Percentiles rank a stretch among this genome's conserved stretches.
Conservation (phyloP, 2,888 invertebrate species). For the Malthinus seriepunctatus region DNA sequence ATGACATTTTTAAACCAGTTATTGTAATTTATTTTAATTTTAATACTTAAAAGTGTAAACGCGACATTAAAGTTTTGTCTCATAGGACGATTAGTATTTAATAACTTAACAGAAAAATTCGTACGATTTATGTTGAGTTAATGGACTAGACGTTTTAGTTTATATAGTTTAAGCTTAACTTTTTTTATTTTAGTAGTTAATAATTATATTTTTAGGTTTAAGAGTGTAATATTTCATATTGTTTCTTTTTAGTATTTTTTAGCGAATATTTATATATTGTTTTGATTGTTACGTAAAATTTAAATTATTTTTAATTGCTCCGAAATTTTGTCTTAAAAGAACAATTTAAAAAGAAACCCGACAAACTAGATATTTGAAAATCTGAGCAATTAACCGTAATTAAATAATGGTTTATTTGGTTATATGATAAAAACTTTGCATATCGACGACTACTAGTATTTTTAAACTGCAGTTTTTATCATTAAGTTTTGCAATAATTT, state of each 20-base stretch:
- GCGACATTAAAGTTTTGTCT: background rate
- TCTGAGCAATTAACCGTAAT: slow-evolving; percentile 27
- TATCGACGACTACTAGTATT: background rate
- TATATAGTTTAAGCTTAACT: slow-evolving; percentile 47
- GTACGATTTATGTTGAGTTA: slow-evolving; percentile 35
- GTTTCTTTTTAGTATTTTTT: slow-evolving; percentile 46
- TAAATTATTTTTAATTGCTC: slow-evolving; percentile 36
- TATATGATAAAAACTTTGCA: slow-evolving; percentile 24
- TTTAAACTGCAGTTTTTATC: slow-evolving; percentile 24
- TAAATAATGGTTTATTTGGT: slow-evolving; percentile 23
- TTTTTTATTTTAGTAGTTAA: slow-evolving; percentile 47
- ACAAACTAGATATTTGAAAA: slow-evolving; percentile 9
- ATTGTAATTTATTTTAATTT: slow-evolving; percentile 24
- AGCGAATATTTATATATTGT: slow-evolving; percentile 53
- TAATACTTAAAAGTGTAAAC: slow-evolving; percentile 18
- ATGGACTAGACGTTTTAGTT: slow-evolving; percentile 45
- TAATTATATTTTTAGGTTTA: slow-evolving; percentile 43
- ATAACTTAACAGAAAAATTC: slow-evolving; percentile 24
- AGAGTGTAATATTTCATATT: slow-evolving; percentile 49
- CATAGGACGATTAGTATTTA: slow-evolving; percentile 32
- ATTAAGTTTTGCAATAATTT: slow-evolving; percentile 24
- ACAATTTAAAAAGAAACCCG: no score
- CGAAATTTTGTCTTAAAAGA: slow-evolving; percentile 3
- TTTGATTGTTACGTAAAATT: slow-evolving; percentile 42
- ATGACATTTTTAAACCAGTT: background rate